Base-by-base conservation (phyloP, 2,888 invertebrate species). In the Halictus ligatus region DNA sequence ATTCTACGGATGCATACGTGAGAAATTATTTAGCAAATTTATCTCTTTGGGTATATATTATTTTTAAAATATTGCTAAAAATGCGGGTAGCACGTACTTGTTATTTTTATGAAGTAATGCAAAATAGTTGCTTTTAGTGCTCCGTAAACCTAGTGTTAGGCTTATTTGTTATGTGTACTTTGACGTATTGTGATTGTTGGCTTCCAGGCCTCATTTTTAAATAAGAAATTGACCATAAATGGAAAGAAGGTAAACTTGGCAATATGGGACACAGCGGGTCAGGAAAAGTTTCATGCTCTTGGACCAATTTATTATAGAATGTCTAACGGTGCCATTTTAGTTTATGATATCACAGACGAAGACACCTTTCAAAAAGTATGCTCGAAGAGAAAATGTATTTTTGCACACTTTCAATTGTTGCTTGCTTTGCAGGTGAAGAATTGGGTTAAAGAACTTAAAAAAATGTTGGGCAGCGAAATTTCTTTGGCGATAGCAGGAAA, bases 231-330 rank as follows among this genome's bases (percentile, higher is more conserved):
- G 46, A 98, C 98, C 92, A 97, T 99, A 82, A 98, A 98, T 92
- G 99, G 98, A 0, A 98, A 98, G 94, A 96, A 98, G 93, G 97
- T 99, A 43, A 99, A 99, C 94, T 96, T 99, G 78, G 97, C 99
- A 72, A 98, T 99, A 94, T 99, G 99, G 99, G 99, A 99, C 94
- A 99, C 99, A 5, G 99, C 99, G 10, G 99, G 99, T 0, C 99
- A 99, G 95, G 99, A 99, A 95, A 97, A 98, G 91, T 98, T 98
- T 94, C 99, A 99, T 96, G 99, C 99, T 0, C 95, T 99, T 77
- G 99, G 99, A 5, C 99, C 99, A 15, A 99, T 99, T 92, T 99
- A 99, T 95, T 99, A 99, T 95, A 96, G 99, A 88, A 98, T 98
- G 94, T 99, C 99, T 46, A 98, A 99, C 96, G 99, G 99, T 90